These are phyloP conservation scores for Adela reaumurella DNA, from an alignment of 2,888 invertebrate genomes.

Conservation along the genomic window DNA sequence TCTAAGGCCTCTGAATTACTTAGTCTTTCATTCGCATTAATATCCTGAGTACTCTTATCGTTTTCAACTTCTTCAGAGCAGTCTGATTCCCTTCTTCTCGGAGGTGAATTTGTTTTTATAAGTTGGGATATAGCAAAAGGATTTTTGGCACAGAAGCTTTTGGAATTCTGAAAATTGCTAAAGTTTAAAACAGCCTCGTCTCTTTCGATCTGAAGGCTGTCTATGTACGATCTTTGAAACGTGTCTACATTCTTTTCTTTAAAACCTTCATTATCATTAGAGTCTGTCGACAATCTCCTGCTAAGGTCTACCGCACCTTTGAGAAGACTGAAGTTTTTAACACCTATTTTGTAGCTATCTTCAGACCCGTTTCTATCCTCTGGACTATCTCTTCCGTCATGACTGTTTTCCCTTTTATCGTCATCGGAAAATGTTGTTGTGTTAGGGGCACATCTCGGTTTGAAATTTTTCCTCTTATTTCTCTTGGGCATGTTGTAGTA, in stretches of 20 bases:
- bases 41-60: conserved; percentile 30
- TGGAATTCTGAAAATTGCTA: conserved; percentile 44
- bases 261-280: conserved; percentile 50
- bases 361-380: conserved; percentile 28
- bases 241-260: conserved; percentile 44
- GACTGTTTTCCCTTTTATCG: conserved; percentile 30
- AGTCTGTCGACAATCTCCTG: conserved; percentile 47
- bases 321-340: conserved; percentile 47
- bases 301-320: conserved; percentile 52
- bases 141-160: conserved; percentile 55
- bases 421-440: conserved; percentile 48
- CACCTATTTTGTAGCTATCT: conserved; percentile 32
- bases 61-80: conserved; percentile 43
- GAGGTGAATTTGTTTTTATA: conserved; percentile 52
- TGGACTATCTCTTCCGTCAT: conserved; percentile 39
- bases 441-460: conserved; percentile 68
- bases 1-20: conserved; percentile 31
- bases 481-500: conserved; percentile 59
- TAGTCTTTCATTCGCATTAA: conserved; percentile 44
- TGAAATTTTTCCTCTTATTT: conserved; percentile 76
- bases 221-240: conserved; percentile 49
- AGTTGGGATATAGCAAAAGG: conserved; percentile 54
- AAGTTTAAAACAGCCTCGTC: conserved; percentile 43
- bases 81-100: conserved; percentile 49
- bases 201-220: conserved; percentile 41